Conservation (phyloP, 2,888 invertebrate genomes). For the Eucriotettix oculatus region DNA sequence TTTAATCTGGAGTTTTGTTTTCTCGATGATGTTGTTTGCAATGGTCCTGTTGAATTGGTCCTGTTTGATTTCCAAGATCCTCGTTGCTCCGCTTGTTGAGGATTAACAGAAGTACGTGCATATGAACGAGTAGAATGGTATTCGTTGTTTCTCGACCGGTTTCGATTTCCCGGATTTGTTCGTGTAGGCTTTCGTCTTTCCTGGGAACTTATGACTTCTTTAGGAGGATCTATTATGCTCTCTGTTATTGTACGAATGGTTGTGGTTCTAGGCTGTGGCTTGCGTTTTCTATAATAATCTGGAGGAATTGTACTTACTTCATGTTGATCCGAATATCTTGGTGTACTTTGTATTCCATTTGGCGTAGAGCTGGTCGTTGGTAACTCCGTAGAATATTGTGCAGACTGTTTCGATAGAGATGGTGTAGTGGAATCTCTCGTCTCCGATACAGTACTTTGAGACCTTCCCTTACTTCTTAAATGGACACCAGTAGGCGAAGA, state of each 20-base stretch:
- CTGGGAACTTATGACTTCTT: background rate
- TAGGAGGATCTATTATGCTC: background rate
- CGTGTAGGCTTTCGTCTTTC: background rate
- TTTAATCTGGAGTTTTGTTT: background rate
- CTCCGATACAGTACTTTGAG: too few species aligned
- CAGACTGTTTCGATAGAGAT: background rate
- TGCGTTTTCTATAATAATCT: background rate
- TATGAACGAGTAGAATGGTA: background rate
- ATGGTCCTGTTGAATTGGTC: background rate
- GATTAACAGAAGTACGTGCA: background rate
- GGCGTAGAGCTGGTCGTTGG: background rate
- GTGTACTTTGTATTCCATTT: background rate
- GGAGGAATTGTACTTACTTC: background rate
- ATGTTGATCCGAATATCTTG: background rate
- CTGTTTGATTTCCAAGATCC: background rate
- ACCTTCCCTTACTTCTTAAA: too few species aligned
- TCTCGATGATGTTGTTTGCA: background rate
- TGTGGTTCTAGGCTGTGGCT: background rate
- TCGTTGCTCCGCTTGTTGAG: background rate
- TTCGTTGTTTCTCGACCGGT: background rate
- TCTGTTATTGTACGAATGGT: background rate
- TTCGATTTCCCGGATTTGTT: background rate
- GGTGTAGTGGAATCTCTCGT: background rate
- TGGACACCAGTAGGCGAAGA: too few species aligned
- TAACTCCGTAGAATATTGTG: background rate